phyloP scores from a whole-genome alignment of 2,888 invertebrate species.

The Conomelus anceps region DNA sequence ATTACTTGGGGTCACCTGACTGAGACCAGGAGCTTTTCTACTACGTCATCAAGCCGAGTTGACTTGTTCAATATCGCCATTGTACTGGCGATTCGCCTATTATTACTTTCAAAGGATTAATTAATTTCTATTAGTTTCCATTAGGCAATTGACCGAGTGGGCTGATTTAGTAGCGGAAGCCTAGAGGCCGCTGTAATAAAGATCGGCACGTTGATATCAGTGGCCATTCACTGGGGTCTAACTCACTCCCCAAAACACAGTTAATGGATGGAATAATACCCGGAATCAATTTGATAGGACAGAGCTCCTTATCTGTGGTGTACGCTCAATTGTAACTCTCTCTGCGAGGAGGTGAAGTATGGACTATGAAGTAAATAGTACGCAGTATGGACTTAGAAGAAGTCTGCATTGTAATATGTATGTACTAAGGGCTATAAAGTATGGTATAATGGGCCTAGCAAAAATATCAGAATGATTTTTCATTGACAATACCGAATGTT shows the following conservation, averaged over 20 bases:
- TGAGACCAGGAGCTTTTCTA: background rate
- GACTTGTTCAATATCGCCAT: background rate
- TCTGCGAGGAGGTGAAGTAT: background rate
- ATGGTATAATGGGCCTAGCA: too few species aligned
- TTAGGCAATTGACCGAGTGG: background rate
- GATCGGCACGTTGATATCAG: background rate
- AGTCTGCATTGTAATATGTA: too few species aligned
- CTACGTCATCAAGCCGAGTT: background rate
- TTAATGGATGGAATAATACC: background rate
- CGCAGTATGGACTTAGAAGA: too few species aligned
- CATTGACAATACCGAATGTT: too few species aligned
- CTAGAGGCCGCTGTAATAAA: background rate
- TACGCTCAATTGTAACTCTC: background rate
- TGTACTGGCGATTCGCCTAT: conserved; percentile 1
- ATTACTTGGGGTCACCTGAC: background rate
- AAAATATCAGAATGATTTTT: too few species aligned
- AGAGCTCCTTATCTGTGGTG: background rate
- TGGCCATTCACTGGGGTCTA: background rate
- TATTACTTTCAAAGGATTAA: conserved; percentile 12
- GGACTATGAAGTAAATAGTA: background rate
- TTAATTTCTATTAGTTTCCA: conserved; percentile 9
- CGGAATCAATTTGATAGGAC: background rate
- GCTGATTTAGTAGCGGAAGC: background rate
- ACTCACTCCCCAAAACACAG: background rate
- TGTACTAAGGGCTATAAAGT: too few species aligned